A percentile compares a stretch with the other conserved stretches of the same genome.
phyloP scores from a whole-genome alignment of 2,888 invertebrate genomes.

The Branchipolynoe longqiensis region DNA sequence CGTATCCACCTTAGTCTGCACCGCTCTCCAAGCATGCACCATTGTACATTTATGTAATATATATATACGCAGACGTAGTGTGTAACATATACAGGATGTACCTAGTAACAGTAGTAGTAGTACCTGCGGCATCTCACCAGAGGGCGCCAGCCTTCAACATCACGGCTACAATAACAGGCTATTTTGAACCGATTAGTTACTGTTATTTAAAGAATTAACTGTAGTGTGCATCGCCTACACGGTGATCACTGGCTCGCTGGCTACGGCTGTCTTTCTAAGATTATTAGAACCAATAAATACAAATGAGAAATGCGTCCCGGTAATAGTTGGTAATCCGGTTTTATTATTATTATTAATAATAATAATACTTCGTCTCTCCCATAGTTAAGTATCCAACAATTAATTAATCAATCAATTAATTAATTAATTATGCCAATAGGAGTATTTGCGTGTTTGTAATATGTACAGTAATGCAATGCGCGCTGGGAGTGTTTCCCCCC shows the following conservation, averaged over 20 bases:
- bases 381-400: neutral
- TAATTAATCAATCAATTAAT: conserved; percentile 14
- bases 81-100: too few relatives aligned
- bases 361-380: neutral
- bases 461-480: neutral
- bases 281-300: neutral
- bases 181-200: neutral
- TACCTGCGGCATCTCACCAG: too few relatives aligned
- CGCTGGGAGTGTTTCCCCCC: too few relatives aligned
- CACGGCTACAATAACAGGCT: neutral
- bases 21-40: conserved; percentile 11
- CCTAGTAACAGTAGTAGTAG: too few relatives aligned
- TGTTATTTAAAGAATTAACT: neutral
- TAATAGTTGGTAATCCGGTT: too few relatives aligned
- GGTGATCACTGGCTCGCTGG: too few relatives aligned
- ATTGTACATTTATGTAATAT: too few relatives aligned
- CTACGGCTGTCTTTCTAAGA: neutral
- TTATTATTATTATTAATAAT: too few relatives aligned
- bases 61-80: too few relatives aligned
- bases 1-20: conserved; percentile 10
- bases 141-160: neutral
- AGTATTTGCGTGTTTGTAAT: conserved; percentile 21
- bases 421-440: neutral
- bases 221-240: neutral
- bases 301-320: neutral